phyloP scores from a whole-genome alignment of 2,888 invertebrate species.

The Barypeithes pellucidus region DNA sequence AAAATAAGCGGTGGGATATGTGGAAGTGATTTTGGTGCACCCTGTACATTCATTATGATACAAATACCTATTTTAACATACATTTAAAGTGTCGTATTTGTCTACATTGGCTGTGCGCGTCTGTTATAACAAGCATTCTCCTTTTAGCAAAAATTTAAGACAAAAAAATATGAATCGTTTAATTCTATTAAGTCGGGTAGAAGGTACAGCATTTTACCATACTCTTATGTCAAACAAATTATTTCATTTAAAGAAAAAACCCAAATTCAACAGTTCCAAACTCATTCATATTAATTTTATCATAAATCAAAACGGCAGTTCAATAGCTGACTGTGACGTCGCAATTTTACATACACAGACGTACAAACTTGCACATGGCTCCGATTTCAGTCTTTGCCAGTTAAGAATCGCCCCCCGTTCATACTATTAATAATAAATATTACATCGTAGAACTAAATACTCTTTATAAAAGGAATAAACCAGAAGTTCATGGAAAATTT shows the following conservation, averaged over 20 bases:
- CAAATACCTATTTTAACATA: conserved; percentile 57
- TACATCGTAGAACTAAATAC: conserved; percentile 14
- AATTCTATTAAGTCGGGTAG: no score
- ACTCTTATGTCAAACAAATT: neutral
- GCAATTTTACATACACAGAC: conserved; percentile 30
- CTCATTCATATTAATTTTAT: conserved; percentile 14
- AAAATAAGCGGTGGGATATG: neutral
- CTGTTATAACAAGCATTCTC: conserved; percentile 50
- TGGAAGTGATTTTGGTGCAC: conserved; percentile 21
- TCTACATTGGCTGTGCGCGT: conserved; percentile 69
- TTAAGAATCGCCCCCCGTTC: conserved; percentile 5
- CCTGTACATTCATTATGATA: conserved; percentile 56
- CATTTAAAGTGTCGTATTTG: conserved; percentile 64
- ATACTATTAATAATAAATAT: conserved; percentile 9
- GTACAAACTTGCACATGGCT: conserved; percentile 31
- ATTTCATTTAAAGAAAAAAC: neutral
- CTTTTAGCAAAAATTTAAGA: conserved; percentile 22
- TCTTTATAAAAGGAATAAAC: conserved; percentile 11
- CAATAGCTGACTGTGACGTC: conserved; percentile 47
- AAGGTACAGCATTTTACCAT: neutral
- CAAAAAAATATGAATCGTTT: neutral
- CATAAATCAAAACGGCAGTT: conserved; percentile 38
- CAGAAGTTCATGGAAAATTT: no score
- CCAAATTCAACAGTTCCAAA: conserved; percentile 47
- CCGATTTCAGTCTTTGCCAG: conserved; percentile 42